Percentiles rank a stretch among this genome's conserved stretches.
Evolutionary conservation across 1,140 invertebrate species (phyloP).

Genomic region (Theocolax elegans): DNA sequence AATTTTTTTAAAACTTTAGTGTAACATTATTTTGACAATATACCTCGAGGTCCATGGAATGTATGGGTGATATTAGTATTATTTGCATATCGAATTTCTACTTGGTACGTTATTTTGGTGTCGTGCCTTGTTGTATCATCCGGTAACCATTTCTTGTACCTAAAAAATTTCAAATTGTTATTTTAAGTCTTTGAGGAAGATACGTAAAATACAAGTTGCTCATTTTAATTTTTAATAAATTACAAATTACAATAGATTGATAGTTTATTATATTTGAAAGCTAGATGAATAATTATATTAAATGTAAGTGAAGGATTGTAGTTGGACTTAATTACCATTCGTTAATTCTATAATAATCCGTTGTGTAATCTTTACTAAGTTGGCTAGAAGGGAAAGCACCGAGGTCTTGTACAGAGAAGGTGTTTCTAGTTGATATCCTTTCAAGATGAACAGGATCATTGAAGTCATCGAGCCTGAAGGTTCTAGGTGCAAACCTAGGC

Average conservation of each 20-base stretch:
- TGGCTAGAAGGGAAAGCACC: conserved; percentile 82
- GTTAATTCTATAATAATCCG: conserved; percentile 90
- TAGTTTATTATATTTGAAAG: no score
- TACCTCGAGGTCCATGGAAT: conserved; percentile 91
- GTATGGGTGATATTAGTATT: conserved; percentile 95
- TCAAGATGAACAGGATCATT: conserved; percentile 94
- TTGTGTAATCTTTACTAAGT: conserved; percentile 87
- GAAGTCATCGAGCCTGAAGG: conserved; percentile 91
- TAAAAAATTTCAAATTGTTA: conserved; percentile 51
- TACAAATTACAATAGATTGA: no score
- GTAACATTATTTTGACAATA: conserved; percentile 30
- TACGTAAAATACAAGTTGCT: background rate
- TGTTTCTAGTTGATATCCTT: conserved; percentile 91
- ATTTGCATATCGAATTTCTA: conserved; percentile 93
- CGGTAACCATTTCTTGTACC: conserved; percentile 86
- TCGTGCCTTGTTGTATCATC: conserved; percentile 88
- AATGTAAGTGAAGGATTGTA: no score
- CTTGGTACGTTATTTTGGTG: conserved; percentile 92
- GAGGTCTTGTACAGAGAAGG: conserved; percentile 84
- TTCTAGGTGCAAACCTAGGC: conserved; percentile 93
- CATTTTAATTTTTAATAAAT: background rate
- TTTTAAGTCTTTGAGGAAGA: no score
- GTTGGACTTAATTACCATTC: conserved; percentile 85
- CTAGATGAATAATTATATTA: no score
- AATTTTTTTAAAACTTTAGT: conserved; percentile 25